phyloP scores from a whole-genome alignment of 2,113 vertebrate genomes.

The Struthidea cinerea region DNA sequence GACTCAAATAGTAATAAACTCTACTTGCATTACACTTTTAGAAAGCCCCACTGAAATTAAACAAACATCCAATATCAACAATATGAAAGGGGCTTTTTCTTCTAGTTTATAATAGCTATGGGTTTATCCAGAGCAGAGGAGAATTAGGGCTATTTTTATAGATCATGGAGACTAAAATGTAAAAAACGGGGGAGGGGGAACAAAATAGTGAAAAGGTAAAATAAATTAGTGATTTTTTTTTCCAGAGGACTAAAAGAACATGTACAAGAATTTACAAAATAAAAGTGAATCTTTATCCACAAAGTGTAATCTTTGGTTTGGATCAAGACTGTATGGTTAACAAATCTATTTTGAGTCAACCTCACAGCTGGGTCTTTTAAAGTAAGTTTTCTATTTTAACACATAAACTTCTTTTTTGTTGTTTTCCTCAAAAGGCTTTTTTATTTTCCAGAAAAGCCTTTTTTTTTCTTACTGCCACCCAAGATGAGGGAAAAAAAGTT shows the following conservation, averaged over 20 bases:
- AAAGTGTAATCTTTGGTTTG: background rate
- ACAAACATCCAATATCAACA: slow-evolving; percentile 58
- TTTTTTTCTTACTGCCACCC: background rate
- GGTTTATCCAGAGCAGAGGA: slow-evolving; percentile 25
- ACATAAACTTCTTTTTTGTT: background rate
- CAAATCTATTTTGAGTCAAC: background rate
- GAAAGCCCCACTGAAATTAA: slow-evolving; percentile 61
- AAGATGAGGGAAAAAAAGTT: background rate
- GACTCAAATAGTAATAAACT: slow-evolving; percentile 67
- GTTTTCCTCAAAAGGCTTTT: background rate
- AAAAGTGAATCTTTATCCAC: background rate
- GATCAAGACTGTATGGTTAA: background rate
- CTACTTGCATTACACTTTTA: slow-evolving; percentile 52
- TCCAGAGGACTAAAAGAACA: background rate
- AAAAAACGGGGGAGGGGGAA: background rate
- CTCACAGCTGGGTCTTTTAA: background rate
- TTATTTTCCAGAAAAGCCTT: background rate
- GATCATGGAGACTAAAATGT: background rate
- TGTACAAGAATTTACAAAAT: background rate
- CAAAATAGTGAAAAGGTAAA: background rate
- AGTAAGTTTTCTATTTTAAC: slow-evolving; percentile 3
- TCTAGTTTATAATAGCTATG: slow-evolving; percentile 56
- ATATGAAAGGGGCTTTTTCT: slow-evolving; percentile 65
- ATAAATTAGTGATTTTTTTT: background rate
- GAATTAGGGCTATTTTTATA: slow-evolving; percentile 23